A percentile compares a stretch with the other conserved stretches of the same genome.
These are phyloP conservation scores for Diploptera punctata DNA, from an alignment of 2,888 invertebrate genomes.

Conservation along the genomic window DNA sequence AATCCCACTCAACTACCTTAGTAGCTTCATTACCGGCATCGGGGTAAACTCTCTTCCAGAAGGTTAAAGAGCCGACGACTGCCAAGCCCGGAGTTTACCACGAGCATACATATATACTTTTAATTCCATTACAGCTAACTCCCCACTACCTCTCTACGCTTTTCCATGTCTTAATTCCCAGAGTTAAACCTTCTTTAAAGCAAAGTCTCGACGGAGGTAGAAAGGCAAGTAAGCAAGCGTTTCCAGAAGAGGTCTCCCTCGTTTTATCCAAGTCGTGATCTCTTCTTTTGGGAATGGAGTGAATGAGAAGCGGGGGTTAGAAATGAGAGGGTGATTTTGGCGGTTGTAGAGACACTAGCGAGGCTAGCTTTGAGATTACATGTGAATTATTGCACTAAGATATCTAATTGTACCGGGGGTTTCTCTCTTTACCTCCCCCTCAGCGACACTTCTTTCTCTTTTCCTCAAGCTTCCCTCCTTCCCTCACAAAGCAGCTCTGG, in stretches of 20 bases:
- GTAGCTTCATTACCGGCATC: slow-evolving; percentile 10
- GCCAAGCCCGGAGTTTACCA: not conserved
- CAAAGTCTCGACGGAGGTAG: not conserved
- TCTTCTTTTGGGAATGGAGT: slow-evolving; percentile 34
- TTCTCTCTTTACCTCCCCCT: slow-evolving; percentile 21
- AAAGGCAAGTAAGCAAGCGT: not conserved
- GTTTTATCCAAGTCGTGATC: slow-evolving; percentile 28
- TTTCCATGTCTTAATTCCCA: slow-evolving; percentile 36
- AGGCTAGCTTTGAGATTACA: slow-evolving; percentile 61
- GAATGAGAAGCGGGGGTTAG: slow-evolving; percentile 28
- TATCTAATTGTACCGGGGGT: slow-evolving; percentile 59
- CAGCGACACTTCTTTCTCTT: slow-evolving; percentile 11
- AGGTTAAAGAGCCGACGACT: slow-evolving; percentile 16
- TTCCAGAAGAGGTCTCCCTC: slow-evolving; percentile 33
- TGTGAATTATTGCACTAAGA: slow-evolving; percentile 65
- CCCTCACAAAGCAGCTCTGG: slow-evolving; percentile 28
- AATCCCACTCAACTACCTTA: slow-evolving; percentile 18
- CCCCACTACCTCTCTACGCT: slow-evolving; percentile 15
- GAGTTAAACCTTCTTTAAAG: slow-evolving; percentile 26
- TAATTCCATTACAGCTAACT: slow-evolving; percentile 38
- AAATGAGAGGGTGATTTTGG: slow-evolving; percentile 43
- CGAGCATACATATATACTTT: slow-evolving; percentile 36
- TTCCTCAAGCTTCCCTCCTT: slow-evolving; percentile 47
- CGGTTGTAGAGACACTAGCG: slow-evolving; percentile 47
- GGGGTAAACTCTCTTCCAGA: not conserved